Evolutionary conservation across 1,140 invertebrate species (phyloP), one percentile per base, ranked within the genome.

Genomic region (Stenopsyche tienmushanensis): DNA sequence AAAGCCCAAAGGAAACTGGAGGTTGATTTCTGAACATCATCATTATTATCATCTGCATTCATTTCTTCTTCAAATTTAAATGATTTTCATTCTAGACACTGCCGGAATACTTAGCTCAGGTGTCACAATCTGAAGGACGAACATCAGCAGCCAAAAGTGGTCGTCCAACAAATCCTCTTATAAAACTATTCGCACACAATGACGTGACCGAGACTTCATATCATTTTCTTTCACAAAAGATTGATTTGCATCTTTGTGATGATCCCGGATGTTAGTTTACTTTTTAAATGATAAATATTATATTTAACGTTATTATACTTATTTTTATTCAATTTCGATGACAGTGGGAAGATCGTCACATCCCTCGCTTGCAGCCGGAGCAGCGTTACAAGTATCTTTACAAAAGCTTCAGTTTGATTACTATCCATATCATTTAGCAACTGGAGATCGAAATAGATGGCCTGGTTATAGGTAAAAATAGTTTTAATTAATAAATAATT

Each of bases 181-280:
- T 76, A 3, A 73, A 76, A 72, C 84, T 93, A 73, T 98, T 98
- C 80, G 84, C 87, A 17, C 85, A 85, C 63, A 95, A 93, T 80
- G 96, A 99, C 83, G 94, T 99, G 24, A 82, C 91, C 3, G 96
- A 99, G 82, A 99, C 97, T 0, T 99, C 96, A 0, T 97, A 98
- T 82, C 97, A 99, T 81, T 88, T 99, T 74, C 85, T 96, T 62
- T 94, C 93, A 65, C 90, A 94, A 54, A 86, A 92, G 73, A 94
- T 99, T 73, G 94, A 99, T 81, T 83, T 99, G 42, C 97, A 99
- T 83, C 85, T 99, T 29, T 98, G 94, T 78, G 97, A 99, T 80
- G 97, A 99, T 80, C 88, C 90, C 70, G 92, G 92, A 72, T 80
- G 91, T 93, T 79, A 85, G 81, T 82, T 59, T 41, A 7, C 18